Evolutionary conservation across 2,113 vertebrate genomes (phyloP), one percentile per base, ranked within the genome.

Genomic region (Siphamia tubifer): DNA sequence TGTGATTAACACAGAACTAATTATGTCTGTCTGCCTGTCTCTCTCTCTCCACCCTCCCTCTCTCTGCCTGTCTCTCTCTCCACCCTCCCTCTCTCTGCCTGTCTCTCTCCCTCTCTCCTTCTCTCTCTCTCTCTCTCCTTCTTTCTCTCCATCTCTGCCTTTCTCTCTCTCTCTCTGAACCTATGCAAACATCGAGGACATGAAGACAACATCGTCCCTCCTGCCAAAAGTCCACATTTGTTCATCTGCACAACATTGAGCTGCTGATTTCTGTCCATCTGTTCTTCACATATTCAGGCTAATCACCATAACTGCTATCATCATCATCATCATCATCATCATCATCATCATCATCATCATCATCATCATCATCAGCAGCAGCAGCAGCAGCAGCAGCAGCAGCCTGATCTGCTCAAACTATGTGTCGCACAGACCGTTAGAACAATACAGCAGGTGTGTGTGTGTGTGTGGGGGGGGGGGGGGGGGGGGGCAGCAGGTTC

Each of bases 211-310:
- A 80, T 67, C 19, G 17, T 38, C 28, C 19, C 19, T 21, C 30
- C 64, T 79, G 86, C 88, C 87, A 90, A 81, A 87, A 87, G 63
- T 25, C 31, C 75, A 60, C 75, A 87, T 90, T 87, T 89, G 83
- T 82, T 78, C 65, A 32, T 82, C 72, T 68, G 68, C 75, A 80
- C 80, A 78, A 85, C 86, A 82, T 21, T 72, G 84, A 87, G 84
- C 83, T 48, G 44, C 42, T 85, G 82, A 90, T 90, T 89, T 87
- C 80, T 65, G 68, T 78, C 87, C 88, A 89, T 91, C 89, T 91
- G 88, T 79, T 87, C 74, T 39, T 58, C 38, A 6, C 54, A 77
- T 77, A 82, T 70, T 71, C 68, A 39, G 61, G 74, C 76, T 87
- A 84, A 88, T 89, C 83, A 71, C 74, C 73, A 52, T 56, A 68